Evolutionary conservation across 2,888 invertebrate genomes (phyloP), one percentile per base, ranked within the genome.

Genomic region (Conistra vaccinii): DNA sequence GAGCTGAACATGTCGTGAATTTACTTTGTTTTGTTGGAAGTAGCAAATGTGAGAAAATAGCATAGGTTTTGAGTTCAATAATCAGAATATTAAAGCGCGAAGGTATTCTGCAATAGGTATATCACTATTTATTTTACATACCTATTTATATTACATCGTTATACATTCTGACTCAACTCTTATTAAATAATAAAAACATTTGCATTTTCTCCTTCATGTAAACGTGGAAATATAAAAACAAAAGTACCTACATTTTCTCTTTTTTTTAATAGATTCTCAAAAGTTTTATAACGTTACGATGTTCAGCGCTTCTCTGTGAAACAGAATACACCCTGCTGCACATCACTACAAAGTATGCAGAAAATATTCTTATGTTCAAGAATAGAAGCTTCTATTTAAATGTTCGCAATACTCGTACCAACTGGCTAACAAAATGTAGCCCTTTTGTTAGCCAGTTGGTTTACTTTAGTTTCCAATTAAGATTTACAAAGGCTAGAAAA

Each of bases 331-430:
- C 9, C 20, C 32, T 26, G 32, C 26, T 35, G 55, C 73, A 62
- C 42, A 45, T 35, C 20, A n/a, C 6, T 14, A 20, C 20, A 10
- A 63, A 35, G n/a, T 48, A 39, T 58, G 39, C 29, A 51, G 75
- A 51, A 57, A 57, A 58, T 63, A 74, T 74, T 75, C 48, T 74
- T 9, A 39, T 58, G 51, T 48, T 63, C 5, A 39, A 75, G 7
- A 57, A 48, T 26, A n/a, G 17, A 51, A 73, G 48, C 23, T 32
- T 26, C 17, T 53, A 60, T 45, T 32, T 10, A 62, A 76, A 77
- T 63, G 17, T 42, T 51, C 10, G 48, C 3, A 51, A 68, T 68
- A 62, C 75, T 74, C 32, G 39, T 48, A 39, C 26, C 6, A 61
- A 45, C n/a, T 55, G 53, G 53, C n/a, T 53, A n/a, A n/a, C 20